Base-by-base conservation (phyloP, 2,888 invertebrate species). In the Cactoblastis cactorum region DNA sequence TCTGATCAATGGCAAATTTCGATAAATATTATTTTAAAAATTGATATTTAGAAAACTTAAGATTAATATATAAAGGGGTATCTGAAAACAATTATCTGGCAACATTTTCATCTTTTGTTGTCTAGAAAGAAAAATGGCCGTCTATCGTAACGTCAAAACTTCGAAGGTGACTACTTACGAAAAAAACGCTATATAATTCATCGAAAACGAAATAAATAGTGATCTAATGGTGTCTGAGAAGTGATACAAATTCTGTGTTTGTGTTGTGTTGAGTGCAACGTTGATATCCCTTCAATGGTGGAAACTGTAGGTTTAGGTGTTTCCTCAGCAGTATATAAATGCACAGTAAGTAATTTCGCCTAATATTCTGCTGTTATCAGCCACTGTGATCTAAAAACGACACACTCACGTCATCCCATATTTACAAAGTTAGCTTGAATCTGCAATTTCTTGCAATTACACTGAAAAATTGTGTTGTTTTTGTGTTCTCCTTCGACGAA, bases 121-220 rank as follows among this genome's bases (percentile, higher is more conserved):
- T 80, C 66, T 62, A 58, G 64, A 75, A 75, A 79, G 69, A 84
- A 86, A 87, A 76, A 88, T 87, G 88, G 87, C 87, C 69, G 84
- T 77, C 71, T 66, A 69, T 69, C 63, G 63, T 74, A 81, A 81
- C 76, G 87, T 88, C 87, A 87, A 86, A 86, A 80, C 72, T 80
- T 61, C 57, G 64, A 65, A 76, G 75, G 72, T 72, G 73, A 80
- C 62, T 69, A 69, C 74, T 68, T 73, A 67, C 67, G 53, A 57
- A 65, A 66, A 77, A 80, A 84, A 83, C 80, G 80, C 80, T 79
- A 77, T 72, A 76, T 68, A 71, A 66, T 73, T 62, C 58, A 62
- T 57, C 61, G 57, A 71, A 74, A 71, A 68, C 61, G 55, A 63
- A 51, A 38, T 53, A n/a, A 55, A 67, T 57, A 60, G 54, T 67